These are phyloP conservation scores for Nephrocerus scutellatus DNA, from an alignment of 2,888 invertebrate species.

Conservation along the genomic window DNA sequence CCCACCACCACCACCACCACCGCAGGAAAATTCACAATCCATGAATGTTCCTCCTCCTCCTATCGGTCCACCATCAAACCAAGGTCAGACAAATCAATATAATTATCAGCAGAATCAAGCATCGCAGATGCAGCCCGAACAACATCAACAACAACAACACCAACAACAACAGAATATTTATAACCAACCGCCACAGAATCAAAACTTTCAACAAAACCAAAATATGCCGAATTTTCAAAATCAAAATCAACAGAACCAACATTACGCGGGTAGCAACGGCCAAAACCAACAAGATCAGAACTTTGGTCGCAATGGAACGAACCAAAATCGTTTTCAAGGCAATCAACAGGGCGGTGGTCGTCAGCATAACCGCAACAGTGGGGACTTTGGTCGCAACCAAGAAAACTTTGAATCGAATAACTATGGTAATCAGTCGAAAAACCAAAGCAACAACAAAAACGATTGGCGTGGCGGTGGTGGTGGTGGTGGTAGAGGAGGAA, in stretches of 20 bases:
- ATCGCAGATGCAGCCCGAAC: constrained; percentile 1
- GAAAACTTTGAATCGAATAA: constrained; percentile 1
- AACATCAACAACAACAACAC: constrained; percentile 1
- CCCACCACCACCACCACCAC: constrained; percentile 30
- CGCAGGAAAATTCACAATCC: not conserved
- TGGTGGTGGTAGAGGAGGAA: constrained; percentile 11
- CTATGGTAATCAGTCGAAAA: too few relatives aligned
- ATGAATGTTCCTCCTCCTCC: too few relatives aligned
- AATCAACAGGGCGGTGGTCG: constrained; percentile 8
- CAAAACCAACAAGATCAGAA: constrained; percentile 9
- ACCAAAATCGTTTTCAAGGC: too few relatives aligned
- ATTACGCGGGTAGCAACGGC: not conserved
- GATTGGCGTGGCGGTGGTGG: too few relatives aligned
- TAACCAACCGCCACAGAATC: not conserved
- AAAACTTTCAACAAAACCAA: constrained; percentile 4
- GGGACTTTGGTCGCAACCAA: constrained; percentile 1
- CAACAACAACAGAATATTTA: constrained; percentile 10
- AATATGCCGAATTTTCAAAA: constrained; percentile 2
- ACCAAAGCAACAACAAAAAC: too few relatives aligned
- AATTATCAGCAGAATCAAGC: not conserved
- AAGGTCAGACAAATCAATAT: constrained; percentile 2
- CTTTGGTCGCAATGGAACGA: constrained; percentile 2
- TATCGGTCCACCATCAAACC: not conserved
- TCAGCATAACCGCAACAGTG: constrained; percentile 8
- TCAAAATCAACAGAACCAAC: not conserved